phyloP scores from a whole-genome alignment of 1,140 invertebrate genomes.

The Drosophila pandora region DNA sequence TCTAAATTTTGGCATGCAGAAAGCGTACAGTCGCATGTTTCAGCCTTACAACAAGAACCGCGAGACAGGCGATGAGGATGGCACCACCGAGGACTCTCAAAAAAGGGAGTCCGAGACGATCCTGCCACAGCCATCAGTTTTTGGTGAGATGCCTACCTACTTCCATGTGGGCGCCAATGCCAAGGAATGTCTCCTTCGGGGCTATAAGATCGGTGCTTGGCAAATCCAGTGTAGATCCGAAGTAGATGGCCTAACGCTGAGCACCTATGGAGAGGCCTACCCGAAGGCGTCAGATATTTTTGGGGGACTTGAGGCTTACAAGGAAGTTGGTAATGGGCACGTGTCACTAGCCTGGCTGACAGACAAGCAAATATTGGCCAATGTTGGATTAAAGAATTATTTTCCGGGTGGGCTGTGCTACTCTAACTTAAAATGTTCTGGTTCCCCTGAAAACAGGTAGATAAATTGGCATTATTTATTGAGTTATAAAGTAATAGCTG shows the following conservation, averaged over 20 bases:
- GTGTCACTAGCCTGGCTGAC: background rate
- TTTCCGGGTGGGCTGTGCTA: background rate
- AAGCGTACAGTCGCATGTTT: background rate
- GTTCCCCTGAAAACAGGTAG: background rate
- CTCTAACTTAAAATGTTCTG: background rate
- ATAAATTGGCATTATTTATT: background rate
- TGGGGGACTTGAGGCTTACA: background rate
- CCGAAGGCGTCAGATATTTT: background rate
- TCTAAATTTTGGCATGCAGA: background rate
- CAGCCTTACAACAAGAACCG: background rate
- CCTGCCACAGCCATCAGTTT: background rate
- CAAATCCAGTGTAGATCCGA: background rate
- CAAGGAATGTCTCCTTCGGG: background rate
- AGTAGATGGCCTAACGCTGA: background rate
- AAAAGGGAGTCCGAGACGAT: background rate
- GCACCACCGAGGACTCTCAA: background rate
- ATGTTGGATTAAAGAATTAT: background rate
- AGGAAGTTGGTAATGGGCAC: background rate
- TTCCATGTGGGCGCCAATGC: background rate
- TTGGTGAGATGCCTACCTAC: background rate
- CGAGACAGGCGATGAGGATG: background rate
- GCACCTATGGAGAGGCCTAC: background rate
- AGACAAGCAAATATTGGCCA: background rate
- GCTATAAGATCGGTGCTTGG: background rate
- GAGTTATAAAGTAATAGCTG: too few species aligned